phyloP scores from a whole-genome alignment of 92 coral and sea anemone species.

The Parazoanthus atlanticus region DNA sequence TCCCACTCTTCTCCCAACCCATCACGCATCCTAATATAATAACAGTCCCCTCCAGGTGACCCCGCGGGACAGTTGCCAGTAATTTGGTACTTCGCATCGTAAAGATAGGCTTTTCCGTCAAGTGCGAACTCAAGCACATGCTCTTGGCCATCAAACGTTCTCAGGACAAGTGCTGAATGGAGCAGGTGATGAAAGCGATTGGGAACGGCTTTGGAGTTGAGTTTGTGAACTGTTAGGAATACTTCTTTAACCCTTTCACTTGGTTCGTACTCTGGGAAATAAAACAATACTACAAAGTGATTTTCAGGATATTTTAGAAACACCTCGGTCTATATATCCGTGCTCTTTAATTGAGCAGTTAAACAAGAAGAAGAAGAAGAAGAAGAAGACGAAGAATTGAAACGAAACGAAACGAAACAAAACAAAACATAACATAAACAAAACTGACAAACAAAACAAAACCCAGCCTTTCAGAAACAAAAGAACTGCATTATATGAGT shows the following conservation, averaged over 20 bases:
- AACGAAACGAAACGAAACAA: too few relatives aligned
- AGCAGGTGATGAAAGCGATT: slow-evolving; percentile 41
- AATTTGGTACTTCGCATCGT: slow-evolving; percentile 45
- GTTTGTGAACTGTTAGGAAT: slow-evolving; percentile 14
- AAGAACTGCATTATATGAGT: too few relatives aligned
- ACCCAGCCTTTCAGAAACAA: too few relatives aligned
- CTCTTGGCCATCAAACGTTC: slow-evolving; percentile 50
- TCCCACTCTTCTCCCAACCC: slow-evolving; percentile 25
- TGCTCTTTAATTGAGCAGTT: neutral
- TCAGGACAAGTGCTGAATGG: slow-evolving; percentile 63
- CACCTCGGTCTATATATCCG: too few relatives aligned
- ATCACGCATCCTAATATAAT: slow-evolving; percentile 38
- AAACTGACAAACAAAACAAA: too few relatives aligned
- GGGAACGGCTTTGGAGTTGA: slow-evolving; percentile 25
- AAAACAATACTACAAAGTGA: neutral
- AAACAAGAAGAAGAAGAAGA: neutral
- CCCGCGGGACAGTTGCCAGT: slow-evolving; percentile 42
- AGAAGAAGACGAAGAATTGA: too few relatives aligned
- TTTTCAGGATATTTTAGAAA: neutral
- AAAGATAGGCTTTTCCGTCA: slow-evolving; percentile 61
- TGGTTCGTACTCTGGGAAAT: slow-evolving; percentile 15
- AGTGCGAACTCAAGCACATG: slow-evolving; percentile 61
- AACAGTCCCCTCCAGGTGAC: slow-evolving; percentile 35
- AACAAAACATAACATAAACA: too few relatives aligned
- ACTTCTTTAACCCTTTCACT: slow-evolving; percentile 42